These are phyloP conservation scores for Diplodus puntazzo DNA, from an alignment of 2,797 vertebrate species.

Conservation along the genomic window DNA sequence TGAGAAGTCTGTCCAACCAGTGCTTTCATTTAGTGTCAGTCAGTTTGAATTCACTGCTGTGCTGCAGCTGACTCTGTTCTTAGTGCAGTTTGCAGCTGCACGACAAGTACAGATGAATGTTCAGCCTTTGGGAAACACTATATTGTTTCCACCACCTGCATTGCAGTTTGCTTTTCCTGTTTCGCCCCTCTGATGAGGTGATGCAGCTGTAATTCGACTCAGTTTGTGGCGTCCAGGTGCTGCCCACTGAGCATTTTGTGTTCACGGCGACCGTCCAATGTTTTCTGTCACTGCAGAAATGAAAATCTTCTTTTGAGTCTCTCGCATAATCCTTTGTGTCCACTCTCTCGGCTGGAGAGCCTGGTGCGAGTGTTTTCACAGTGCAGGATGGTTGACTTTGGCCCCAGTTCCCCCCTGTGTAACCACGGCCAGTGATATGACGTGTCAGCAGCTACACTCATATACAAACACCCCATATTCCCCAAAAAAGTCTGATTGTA, in stretches of 20 bases:
- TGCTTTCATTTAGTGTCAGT: neutral
- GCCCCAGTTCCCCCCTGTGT: slow-evolving; percentile 46
- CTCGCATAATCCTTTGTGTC: slow-evolving; percentile 46
- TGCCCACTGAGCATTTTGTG: slow-evolving; percentile 29
- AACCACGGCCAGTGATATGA: slow-evolving; percentile 57
- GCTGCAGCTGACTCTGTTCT: slow-evolving; percentile 35
- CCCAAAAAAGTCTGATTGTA: slow-evolving; percentile 65
- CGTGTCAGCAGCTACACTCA: slow-evolving; percentile 70
- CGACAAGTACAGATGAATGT: neutral
- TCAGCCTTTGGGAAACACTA: slow-evolving; percentile 48
- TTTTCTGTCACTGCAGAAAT: slow-evolving; percentile 37
- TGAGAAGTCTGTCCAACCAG: slow-evolving; percentile 9
- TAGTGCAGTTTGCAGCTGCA: slow-evolving; percentile 51
- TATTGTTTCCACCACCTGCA: slow-evolving; percentile 37
- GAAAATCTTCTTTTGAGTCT: slow-evolving; percentile 26
- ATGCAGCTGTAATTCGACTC: slow-evolving; percentile 51
- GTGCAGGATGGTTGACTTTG: slow-evolving; percentile 75
- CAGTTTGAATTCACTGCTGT: slow-evolving; percentile 20
- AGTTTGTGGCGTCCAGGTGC: slow-evolving; percentile 40
- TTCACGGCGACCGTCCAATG: slow-evolving; percentile 10
- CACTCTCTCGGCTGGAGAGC: slow-evolving; percentile 39
- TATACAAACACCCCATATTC: slow-evolving; percentile 61
- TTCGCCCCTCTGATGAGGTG: slow-evolving; percentile 52
- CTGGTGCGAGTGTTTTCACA: slow-evolving; percentile 65
- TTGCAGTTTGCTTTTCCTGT: slow-evolving; percentile 34